Base-by-base conservation (phyloP, 2,888 invertebrate genomes). In the Disparrhopalites patrizii region DNA sequence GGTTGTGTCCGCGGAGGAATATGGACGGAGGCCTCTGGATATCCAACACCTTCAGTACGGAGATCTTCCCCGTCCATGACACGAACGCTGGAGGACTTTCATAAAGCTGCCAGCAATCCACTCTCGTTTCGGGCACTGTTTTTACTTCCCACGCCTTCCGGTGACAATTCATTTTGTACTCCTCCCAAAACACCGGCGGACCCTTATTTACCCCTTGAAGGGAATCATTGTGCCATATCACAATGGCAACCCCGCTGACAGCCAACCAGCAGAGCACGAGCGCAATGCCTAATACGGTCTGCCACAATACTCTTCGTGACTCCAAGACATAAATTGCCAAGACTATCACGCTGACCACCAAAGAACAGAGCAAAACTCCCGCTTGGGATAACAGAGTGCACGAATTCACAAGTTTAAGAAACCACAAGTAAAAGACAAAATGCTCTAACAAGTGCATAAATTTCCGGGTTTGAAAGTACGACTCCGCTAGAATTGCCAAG, bases 141-240 rank as follows among this genome's bases (percentile, higher is more conserved):
- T 63, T 62, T 2, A 47, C 52, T 56, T 60, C 66, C 75, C 75
- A 75, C 5, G 75, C 75, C 60, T 61, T 57, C 25, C 68, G 47
- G 51, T 75, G 72, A 65, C 75, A 75, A 38, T 66, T 61, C 27
- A 25, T n/a, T 23, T 71, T 68, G 58, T 75, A 75, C 23, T 71
- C 71, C 20, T 69, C 66, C 73, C 73, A 75, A 0, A 62, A 58
- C 13, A 72, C 8, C 7, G 15, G 38, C 7, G 7, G 51, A 4
- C n/a, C 28, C 28, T 25, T 30, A 15, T 20, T 23, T 33, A 36
- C n/a, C 7, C 18, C 36, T 15, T 7, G 13, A 20, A 15, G 20
- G 3, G 36, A 23, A 7, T 36, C 33, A 31, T 15, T 27, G 1
- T 43, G 18, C 20, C 27, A 58, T 25, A 58, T 43, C 28, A 43